Percentiles rank a stretch among this genome's conserved stretches.
Conservation (phyloP, 2,113 vertebrate genomes). For the Felis chaus region DNA sequence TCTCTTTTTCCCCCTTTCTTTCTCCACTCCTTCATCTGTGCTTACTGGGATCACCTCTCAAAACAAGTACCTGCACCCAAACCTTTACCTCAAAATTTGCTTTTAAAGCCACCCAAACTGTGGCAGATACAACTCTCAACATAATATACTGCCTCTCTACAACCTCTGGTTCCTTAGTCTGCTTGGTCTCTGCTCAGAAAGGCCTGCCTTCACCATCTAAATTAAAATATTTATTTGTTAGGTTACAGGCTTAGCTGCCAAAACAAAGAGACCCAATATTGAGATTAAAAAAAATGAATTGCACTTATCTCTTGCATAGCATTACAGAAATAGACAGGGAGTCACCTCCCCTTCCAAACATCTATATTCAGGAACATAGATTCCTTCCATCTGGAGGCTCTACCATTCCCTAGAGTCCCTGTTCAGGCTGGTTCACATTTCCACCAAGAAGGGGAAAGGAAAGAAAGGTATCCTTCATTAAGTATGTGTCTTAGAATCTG, state of each 20-base stretch:
- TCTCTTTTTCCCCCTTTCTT: neutral
- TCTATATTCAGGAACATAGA: neutral
- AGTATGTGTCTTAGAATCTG: neutral
- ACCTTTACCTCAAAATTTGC: neutral
- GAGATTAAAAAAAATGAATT: neutral
- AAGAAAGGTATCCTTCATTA: neutral
- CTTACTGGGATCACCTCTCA: neutral
- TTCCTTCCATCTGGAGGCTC: neutral
- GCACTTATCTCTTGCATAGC: neutral
- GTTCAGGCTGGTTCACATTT: neutral
- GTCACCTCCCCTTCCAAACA: neutral
- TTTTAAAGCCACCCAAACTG: neutral
- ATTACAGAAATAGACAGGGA: neutral
- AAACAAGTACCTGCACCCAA: neutral
- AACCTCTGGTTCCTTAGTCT: neutral
- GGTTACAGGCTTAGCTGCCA: neutral
- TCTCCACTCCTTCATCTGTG: neutral
- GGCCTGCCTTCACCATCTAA: neutral
- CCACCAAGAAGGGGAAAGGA: neutral
- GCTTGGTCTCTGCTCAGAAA: neutral
- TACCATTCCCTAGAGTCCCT: neutral
- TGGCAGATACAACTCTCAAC: neutral
- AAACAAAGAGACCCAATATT: neutral
- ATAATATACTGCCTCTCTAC: too few relatives aligned
- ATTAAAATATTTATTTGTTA: neutral